phyloP scores from a whole-genome alignment of 2,888 invertebrate genomes.

The Pammene aurita region DNA sequence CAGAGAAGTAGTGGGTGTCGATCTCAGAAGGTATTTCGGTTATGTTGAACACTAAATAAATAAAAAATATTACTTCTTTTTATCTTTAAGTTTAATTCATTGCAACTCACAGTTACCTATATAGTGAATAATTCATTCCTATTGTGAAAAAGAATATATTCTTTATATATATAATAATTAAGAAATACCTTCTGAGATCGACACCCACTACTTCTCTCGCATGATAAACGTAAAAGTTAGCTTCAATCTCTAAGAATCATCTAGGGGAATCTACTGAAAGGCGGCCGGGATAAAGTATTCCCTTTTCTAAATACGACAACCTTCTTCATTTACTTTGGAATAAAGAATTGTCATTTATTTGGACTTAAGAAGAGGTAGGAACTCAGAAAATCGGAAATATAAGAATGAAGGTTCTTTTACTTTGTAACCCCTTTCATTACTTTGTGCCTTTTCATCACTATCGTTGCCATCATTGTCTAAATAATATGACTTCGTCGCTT shows the following conservation, averaged over 20 bases:
- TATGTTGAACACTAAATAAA: background rate
- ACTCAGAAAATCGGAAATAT: too few species aligned
- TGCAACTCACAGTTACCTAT: too few species aligned
- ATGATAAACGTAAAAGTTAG: background rate
- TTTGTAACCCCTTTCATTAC: too few species aligned
- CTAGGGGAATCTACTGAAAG: slow-evolving; percentile 12
- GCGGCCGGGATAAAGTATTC: background rate
- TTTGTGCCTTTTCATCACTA: too few species aligned
- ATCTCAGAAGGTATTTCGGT: background rate
- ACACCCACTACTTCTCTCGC: background rate
- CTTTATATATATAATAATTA: background rate
- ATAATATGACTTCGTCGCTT: too few species aligned
- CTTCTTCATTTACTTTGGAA: background rate
- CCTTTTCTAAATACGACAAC: slow-evolving; percentile 3
- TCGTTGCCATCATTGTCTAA: too few species aligned
- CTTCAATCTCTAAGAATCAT: slow-evolving; percentile 12
- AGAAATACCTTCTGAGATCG: background rate
- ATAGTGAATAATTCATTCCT: too few species aligned
- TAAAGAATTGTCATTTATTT: slow-evolving; percentile 5
- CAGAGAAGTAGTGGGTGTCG: background rate
- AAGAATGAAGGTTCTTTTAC: too few species aligned
- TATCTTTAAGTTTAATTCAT: too few species aligned
- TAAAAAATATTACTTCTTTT: too few species aligned
- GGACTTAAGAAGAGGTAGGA: background rate
- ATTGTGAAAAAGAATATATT: too few species aligned